A percentile compares a stretch with the other conserved stretches of the same genome.
phyloP scores from a whole-genome alignment of 2,113 vertebrate species.

The Oplegnathus fasciatus region DNA sequence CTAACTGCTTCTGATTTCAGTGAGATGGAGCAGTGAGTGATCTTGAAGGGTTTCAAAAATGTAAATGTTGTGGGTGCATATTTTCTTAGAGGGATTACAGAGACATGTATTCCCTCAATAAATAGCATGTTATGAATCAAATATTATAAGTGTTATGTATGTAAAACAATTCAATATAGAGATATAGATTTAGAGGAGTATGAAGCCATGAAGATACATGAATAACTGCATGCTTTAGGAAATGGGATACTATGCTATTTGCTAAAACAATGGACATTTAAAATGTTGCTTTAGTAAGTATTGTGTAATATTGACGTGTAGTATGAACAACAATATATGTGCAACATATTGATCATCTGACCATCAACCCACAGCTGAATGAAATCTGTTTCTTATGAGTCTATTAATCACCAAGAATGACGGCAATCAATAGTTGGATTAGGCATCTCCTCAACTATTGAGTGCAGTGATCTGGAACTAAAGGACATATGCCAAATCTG shows the following conservation, averaged over 20 bases:
- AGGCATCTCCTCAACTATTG: background rate
- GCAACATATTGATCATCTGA: background rate
- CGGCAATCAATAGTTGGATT: constrained; percentile 6
- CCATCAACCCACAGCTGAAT: background rate
- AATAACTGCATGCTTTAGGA: background rate
- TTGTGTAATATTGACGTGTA: background rate
- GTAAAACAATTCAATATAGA: no score
- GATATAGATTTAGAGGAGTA: background rate
- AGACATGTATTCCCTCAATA: background rate
- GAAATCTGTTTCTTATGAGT: background rate
- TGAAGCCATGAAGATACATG: background rate
- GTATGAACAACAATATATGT: background rate
- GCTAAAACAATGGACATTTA: background rate
- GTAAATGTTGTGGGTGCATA: background rate
- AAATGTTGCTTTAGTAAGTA: background rate
- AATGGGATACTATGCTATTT: background rate
- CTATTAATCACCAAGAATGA: background rate
- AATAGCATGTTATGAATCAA: background rate
- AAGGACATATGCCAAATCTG: background rate
- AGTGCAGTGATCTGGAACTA: background rate
- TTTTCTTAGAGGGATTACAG: background rate
- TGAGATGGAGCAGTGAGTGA: background rate
- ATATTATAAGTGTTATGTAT: no score
- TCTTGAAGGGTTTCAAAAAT: background rate
- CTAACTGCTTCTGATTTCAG: background rate